Evolutionary conservation across 2,113 vertebrate genomes (phyloP).

Genomic region (cattle (Bos taurus)): DNA sequence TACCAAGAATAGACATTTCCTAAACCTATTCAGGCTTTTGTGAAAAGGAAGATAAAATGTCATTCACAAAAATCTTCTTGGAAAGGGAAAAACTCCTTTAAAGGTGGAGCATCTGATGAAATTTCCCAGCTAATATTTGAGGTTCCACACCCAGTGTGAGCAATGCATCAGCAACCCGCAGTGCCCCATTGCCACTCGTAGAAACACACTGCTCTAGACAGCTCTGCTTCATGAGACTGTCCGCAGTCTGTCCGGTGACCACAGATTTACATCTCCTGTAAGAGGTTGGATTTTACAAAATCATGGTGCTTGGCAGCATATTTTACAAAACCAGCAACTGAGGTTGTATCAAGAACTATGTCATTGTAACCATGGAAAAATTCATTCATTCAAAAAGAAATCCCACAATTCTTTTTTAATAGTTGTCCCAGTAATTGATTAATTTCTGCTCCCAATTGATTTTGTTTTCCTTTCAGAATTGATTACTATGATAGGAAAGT

Average conservation of each 20-base stretch:
- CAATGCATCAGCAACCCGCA: background rate
- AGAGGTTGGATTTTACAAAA: background rate
- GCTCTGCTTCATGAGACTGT: background rate
- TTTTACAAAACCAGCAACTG: background rate
- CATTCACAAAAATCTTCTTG: constrained; percentile 8
- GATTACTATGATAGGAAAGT: background rate
- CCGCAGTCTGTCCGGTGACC: background rate
- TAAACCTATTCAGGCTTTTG: background rate
- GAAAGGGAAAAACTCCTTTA: background rate
- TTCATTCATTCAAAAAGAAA: background rate
- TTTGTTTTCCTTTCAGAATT: constrained; percentile 2
- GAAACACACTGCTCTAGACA: background rate
- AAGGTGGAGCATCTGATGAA: background rate
- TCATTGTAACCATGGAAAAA: background rate
- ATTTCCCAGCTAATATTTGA: constrained; percentile 16
- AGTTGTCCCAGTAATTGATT: background rate
- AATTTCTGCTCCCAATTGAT: background rate
- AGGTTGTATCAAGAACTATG: background rate
- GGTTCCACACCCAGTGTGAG: background rate
- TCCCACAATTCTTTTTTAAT: background rate
- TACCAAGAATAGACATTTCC: background rate
- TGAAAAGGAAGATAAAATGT: background rate
- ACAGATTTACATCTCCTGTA: background rate
- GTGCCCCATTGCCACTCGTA: background rate
- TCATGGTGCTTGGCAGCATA: background rate